Evolutionary conservation across 2,888 invertebrate genomes (phyloP).

Genomic region (Tinea trinotella): DNA sequence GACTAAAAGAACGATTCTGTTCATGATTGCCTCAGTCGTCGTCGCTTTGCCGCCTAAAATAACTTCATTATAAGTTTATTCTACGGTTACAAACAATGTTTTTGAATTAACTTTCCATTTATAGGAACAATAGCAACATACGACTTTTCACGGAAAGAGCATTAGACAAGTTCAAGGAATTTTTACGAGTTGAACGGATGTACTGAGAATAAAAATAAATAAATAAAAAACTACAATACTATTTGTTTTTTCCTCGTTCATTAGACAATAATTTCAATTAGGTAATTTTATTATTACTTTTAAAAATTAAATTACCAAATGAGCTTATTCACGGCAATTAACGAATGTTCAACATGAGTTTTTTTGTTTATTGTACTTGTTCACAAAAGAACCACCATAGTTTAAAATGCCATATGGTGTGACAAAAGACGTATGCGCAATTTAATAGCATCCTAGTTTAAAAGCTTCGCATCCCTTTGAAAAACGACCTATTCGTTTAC

Average conservation of each 20-base stretch:
- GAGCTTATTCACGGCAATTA: too few relatives aligned
- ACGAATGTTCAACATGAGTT: too few relatives aligned
- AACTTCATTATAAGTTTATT: too few relatives aligned
- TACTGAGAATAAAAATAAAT: slow-evolving; percentile 1
- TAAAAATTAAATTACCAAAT: too few relatives aligned
- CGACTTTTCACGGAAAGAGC: slow-evolving; percentile 13
- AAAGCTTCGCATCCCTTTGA: slow-evolving; percentile 53
- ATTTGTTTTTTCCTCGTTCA: background rate
- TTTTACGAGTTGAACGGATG: slow-evolving; percentile 6
- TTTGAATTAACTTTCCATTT: slow-evolving; percentile 3
- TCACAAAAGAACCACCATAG: slow-evolving; percentile 37
- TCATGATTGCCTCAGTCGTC: too few relatives aligned
- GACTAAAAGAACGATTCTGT: too few relatives aligned
- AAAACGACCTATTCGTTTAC: slow-evolving; percentile 41
- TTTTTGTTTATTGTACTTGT: background rate
- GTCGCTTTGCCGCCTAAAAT: too few relatives aligned
- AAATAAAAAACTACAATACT: too few relatives aligned
- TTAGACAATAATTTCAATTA: too few relatives aligned
- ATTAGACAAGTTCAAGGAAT: slow-evolving; percentile 18
- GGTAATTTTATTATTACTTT: too few relatives aligned
- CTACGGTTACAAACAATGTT: background rate
- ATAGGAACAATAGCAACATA: slow-evolving; percentile 10
- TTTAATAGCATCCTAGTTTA: slow-evolving; percentile 66
- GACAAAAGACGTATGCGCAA: slow-evolving; percentile 67
- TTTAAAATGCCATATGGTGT: slow-evolving; percentile 63